Conservation (phyloP, 2,888 invertebrate genomes). For the Drosophila ezoana region DNA sequence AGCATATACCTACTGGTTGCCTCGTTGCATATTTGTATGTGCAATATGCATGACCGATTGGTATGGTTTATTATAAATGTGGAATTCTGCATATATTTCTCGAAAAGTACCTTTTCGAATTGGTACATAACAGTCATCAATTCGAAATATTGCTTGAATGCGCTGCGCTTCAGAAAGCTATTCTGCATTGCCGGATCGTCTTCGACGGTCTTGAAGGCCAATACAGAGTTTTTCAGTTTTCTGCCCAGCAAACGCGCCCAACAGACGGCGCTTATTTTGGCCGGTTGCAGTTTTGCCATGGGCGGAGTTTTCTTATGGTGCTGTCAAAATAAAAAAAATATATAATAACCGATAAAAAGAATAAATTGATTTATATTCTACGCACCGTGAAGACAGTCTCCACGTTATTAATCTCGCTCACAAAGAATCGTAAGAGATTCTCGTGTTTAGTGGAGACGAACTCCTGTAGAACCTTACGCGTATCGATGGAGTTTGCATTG, state of each 20-base stretch:
- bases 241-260: constrained; percentile 93
- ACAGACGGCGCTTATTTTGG: constrained; percentile 92
- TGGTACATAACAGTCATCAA: constrained; percentile 90
- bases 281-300: constrained; percentile 90
- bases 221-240: constrained; percentile 91
- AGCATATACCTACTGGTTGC: constrained; percentile 63
- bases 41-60: constrained; percentile 89
- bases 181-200: constrained; percentile 86
- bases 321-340: constrained; percentile 11
- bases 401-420: constrained; percentile 91
- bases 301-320: constrained; percentile 78
- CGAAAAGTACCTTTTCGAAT: constrained; percentile 90
- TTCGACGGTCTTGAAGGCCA: constrained; percentile 90
- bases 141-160: constrained; percentile 91
- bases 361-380: constrained; percentile 13
- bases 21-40: constrained; percentile 85
- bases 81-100: constrained; percentile 89
- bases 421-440: constrained; percentile 93
- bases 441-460: constrained; percentile 93
- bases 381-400: constrained; percentile 90
- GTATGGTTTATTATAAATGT: constrained; percentile 88
- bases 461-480: constrained; percentile 89
- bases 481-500: constrained; percentile 92
- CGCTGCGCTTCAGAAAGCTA: constrained; percentile 90
- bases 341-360: neutral